Evolutionary conservation across 2,113 vertebrate genomes (phyloP).

Genomic region (Peromyscus californicus): DNA sequence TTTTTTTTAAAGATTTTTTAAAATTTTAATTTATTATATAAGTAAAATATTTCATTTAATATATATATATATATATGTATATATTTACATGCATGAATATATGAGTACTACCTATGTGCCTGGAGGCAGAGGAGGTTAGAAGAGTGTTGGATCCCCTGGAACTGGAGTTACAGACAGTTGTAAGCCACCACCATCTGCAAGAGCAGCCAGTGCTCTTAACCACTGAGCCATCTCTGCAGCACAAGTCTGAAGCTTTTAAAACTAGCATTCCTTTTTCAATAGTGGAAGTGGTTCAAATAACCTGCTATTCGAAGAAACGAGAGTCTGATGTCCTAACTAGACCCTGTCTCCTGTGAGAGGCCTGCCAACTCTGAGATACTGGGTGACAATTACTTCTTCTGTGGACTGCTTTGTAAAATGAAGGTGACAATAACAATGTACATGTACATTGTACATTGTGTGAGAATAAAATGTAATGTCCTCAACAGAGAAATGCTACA

Average conservation of each 20-base stretch:
- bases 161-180: not conserved
- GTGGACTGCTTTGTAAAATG: not conserved
- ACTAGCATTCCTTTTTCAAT: constrained; percentile 26
- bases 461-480: not conserved
- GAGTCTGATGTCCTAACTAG: not conserved
- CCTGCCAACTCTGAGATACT: not conserved
- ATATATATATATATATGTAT: not conserved
- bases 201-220: not conserved
- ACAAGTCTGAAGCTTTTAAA: not conserved
- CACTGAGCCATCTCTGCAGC: not conserved
- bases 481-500: not conserved
- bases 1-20: no score
- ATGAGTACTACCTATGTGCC: not conserved
- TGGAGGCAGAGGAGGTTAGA: not conserved
- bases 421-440: not conserved
- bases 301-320: not conserved
- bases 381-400: not conserved
- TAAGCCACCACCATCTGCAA: not conserved
- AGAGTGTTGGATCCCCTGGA: not conserved
- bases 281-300: constrained; percentile 25
- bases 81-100: not conserved
- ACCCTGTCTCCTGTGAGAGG: not conserved
- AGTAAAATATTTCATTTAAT: no score
- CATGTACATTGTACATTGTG: not conserved
- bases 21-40: no score